phyloP scores from a whole-genome alignment of 1,140 invertebrate species.

The Bombus huntii region DNA sequence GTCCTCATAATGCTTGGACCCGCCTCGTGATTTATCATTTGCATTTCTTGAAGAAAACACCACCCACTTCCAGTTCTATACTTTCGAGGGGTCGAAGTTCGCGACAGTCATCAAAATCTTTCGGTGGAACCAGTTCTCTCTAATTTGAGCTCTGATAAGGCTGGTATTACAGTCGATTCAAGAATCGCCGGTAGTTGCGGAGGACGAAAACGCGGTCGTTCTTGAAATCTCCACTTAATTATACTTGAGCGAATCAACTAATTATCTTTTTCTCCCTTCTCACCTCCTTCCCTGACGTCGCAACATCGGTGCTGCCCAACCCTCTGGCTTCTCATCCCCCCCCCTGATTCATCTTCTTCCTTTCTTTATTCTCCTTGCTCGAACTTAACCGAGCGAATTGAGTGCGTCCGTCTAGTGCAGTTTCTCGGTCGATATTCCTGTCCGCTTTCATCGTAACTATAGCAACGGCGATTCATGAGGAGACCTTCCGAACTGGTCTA shows the following conservation, averaged over 20 bases:
- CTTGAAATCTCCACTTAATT: slow-evolving; percentile 60
- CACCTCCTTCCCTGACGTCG: background rate
- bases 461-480: slow-evolving; percentile 73
- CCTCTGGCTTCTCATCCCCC: background rate
- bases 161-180: background rate
- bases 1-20: slow-evolving; percentile 55
- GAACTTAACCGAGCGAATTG: slow-evolving; percentile 57
- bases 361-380: slow-evolving; percentile 52
- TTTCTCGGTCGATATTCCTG: slow-evolving; percentile 74
- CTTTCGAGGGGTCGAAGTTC: background rate
- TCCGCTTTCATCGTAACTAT: slow-evolving; percentile 76
- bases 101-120: slow-evolving; percentile 4
- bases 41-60: slow-evolving; percentile 22
- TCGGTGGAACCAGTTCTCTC: background rate
- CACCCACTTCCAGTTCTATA: too few relatives aligned
- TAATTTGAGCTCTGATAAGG: slow-evolving; percentile 16
- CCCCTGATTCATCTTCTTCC: slow-evolving; percentile 7
- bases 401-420: slow-evolving; percentile 69
- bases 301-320: slow-evolving; percentile 9
- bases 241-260: slow-evolving; percentile 68
- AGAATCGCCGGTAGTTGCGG: background rate
- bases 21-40: slow-evolving; percentile 60
- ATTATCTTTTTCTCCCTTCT: slow-evolving; percentile 61
- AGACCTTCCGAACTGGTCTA: slow-evolving; percentile 68
- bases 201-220: slow-evolving; percentile 13